Evolutionary conservation across 2,888 invertebrate genomes (phyloP).

Genomic region (Bembecia ichneumoniformis): DNA sequence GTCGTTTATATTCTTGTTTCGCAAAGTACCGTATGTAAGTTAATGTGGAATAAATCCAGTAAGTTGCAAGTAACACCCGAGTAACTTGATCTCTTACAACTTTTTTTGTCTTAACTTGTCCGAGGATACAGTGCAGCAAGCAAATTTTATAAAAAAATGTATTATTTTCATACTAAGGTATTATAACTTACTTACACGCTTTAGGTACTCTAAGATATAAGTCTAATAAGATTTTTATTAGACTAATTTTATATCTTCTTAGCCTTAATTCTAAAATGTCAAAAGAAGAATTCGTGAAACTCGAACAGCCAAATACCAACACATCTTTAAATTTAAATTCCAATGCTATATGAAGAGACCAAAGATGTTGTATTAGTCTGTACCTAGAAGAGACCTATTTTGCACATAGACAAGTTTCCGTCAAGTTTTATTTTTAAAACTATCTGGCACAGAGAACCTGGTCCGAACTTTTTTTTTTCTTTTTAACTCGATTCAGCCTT

Average conservation of each 20-base stretch:
- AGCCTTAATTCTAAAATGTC: too few relatives aligned
- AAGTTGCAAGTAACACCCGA: not conserved
- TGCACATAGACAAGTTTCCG: conserved; percentile 17
- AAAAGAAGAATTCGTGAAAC: too few relatives aligned
- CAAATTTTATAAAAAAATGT: not conserved
- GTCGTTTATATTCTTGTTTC: not conserved
- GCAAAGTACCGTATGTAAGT: not conserved
- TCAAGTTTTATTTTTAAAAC: conserved; percentile 20
- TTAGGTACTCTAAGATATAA: too few relatives aligned
- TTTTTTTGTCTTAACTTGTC: not conserved
- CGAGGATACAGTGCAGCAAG: not conserved
- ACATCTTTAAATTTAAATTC: too few relatives aligned
- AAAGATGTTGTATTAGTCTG: too few relatives aligned
- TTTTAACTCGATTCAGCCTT: conserved; percentile 12
- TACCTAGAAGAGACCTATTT: not conserved
- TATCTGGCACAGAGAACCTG: conserved; percentile 20
- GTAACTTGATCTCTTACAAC: not conserved
- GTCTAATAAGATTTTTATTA: too few relatives aligned
- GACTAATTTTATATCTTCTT: too few relatives aligned
- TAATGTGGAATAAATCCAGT: conserved; percentile 1
- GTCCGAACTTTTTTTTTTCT: conserved; percentile 21
- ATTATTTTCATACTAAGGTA: too few relatives aligned
- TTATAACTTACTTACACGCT: too few relatives aligned
- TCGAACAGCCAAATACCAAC: too few relatives aligned
- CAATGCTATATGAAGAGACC: too few relatives aligned